Conservation (phyloP, 2,797 vertebrate species). For the Periophthalmus magnuspinnatus region DNA sequence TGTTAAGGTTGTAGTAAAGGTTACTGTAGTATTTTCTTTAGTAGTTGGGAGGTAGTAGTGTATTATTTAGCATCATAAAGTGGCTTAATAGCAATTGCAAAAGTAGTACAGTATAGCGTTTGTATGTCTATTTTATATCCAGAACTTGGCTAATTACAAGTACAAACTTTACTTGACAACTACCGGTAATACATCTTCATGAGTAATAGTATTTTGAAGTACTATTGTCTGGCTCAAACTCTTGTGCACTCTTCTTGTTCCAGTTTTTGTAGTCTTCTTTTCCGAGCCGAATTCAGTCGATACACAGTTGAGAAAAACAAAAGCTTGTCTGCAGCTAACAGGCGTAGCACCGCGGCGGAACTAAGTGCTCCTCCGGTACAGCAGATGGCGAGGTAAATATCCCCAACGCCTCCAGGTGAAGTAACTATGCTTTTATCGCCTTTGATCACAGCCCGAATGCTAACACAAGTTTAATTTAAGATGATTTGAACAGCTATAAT, state of each 20-base stretch:
- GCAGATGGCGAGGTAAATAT: constrained; percentile 16
- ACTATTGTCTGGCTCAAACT: neutral
- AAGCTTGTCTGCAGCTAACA: constrained; percentile 8
- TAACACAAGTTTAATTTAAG: constrained; percentile 24
- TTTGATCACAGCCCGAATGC: constrained; percentile 30
- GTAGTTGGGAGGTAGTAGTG: too few relatives aligned
- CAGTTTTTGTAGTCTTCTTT: constrained; percentile 16
- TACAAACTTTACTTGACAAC: neutral
- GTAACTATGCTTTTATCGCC: constrained; percentile 38
- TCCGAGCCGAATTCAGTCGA: constrained; percentile 8
- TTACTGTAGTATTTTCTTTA: too few relatives aligned
- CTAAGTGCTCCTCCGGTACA: constrained; percentile 21
- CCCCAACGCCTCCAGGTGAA: neutral
- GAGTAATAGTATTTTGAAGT: neutral
- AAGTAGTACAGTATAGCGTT: neutral
- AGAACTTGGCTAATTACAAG: neutral
- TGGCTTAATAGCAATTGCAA: neutral
- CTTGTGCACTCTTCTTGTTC: neutral
- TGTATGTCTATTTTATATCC: neutral
- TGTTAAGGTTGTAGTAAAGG: too few relatives aligned
- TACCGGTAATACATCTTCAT: neutral
- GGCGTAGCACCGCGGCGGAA: neutral
- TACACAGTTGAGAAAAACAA: constrained; percentile 13
- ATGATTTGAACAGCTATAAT: constrained; percentile 36
- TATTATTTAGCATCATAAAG: too few relatives aligned